Base-by-base conservation (phyloP, 2,888 invertebrate genomes). In the Rapana venosa region DNA sequence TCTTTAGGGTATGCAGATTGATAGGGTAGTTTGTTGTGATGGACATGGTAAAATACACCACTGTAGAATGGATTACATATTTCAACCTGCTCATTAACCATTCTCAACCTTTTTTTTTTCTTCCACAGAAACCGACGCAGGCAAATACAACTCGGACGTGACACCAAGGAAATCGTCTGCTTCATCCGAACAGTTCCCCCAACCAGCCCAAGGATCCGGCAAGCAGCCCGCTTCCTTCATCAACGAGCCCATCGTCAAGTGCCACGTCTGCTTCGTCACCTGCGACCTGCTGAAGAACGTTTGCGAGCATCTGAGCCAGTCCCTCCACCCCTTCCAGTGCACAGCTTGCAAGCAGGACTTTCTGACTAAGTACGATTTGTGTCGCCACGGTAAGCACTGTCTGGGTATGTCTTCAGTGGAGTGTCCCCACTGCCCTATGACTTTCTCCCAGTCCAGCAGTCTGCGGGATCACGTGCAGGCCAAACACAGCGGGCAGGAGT, bases 401-500 rank as follows among this genome's bases (percentile, higher is more conserved):
- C 58, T 17, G n/a, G 56, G 35, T 30, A 17, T 58, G 26, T n/a
- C 81, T 35, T 77, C 88, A 6, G 47, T 88, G 22, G 22, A 47
- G 20, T 88, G 88, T 61, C 30, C 32, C 0, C 66, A 58, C 81
- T 84, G 84, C 30, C 61, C 32, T 36, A n/a, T 81, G n/a, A 32
- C 70, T 22, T 88, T 84, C 66, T 84, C 84, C 35, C 61, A 83
- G 70, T 2, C n/a, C 47, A 90, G 90, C 61, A 90, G 91, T 35
- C 87, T 91, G 79, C 86, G 87, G 85, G 91, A 91, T 47, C 91
- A 91, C 87, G 36, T 81, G 79, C 74, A 77, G 84, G 91, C 91
- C 83, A 91, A 91, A 79, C 91, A 91, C 87, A 87, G 91, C 84
- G 83, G 83, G 66, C 90, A 89, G 81, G 70, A 85, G 84, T 47